These are phyloP conservation scores for Hydrotaea cyrtoneurina DNA, from an alignment of 2,888 invertebrate genomes.

Conservation along the genomic window DNA sequence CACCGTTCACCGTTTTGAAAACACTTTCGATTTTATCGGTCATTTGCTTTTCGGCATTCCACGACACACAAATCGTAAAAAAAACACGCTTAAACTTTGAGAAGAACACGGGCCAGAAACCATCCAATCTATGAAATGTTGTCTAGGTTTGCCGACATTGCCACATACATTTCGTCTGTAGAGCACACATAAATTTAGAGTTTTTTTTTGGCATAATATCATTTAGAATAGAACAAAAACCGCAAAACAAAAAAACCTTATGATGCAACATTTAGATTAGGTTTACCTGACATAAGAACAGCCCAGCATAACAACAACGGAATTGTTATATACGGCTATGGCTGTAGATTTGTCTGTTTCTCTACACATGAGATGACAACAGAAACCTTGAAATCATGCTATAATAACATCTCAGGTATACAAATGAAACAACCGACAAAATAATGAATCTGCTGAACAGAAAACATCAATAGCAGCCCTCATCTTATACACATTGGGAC, in stretches of 20 bases:
- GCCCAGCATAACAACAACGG: neutral
- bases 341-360: neutral
- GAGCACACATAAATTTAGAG: too few relatives aligned
- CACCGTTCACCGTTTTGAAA: neutral
- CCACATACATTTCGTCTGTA: too few relatives aligned
- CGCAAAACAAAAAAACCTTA: constrained; percentile 51
- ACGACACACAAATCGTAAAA: neutral
- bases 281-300: constrained; percentile 2
- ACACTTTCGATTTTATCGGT: constrained; percentile 22
- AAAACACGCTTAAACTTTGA: neutral
- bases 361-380: constrained; percentile 11
- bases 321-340: neutral
- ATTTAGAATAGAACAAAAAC: constrained; percentile 46
- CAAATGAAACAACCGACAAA: constrained; percentile 28
- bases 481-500: neutral
- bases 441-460: neutral
- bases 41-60: neutral
- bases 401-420: constrained; percentile 45
- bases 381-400: constrained; percentile 63
- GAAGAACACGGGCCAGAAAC: neutral
- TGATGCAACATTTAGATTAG: constrained; percentile 54
- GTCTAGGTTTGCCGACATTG: neutral
- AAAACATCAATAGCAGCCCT: neutral
- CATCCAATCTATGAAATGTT: neutral
- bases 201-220: neutral